Base-by-base conservation (phyloP, 2,888 invertebrate genomes). In the Phalera bucephala region DNA sequence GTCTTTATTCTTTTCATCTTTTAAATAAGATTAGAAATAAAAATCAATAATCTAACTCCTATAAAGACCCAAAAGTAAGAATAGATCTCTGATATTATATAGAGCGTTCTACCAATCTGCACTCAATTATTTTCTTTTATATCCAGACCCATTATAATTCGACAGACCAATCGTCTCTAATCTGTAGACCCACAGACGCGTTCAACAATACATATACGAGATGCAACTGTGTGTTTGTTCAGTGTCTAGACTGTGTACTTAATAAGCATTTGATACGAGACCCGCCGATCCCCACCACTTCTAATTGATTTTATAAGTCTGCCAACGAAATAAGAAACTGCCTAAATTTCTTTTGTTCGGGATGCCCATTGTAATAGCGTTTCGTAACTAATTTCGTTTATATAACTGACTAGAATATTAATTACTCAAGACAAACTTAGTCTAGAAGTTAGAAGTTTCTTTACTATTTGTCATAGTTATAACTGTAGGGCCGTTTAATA, bases 231-330 rank as follows among this genome's bases (percentile, higher is more conserved):
- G 6, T 3, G 12, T 25, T 25, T 11, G 25, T 12, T 12, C 12
- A 12, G 8, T 8, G 25, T 12, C 25, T 12, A 25, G 12, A 25
- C 25, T 25, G 25, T 25, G 25, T 12, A 12, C 25, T 25, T 10
- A 15, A 10, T 15, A 19, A 19, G 6, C 9, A 19, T 19, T 17
- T 29, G 10, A 17, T 11, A 17, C 28, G 20, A 7, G 37, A 45
- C 47, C 51, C 51, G 40, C 41, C 43, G 40, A 40, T 27, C 50
- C 55, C 26, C 15, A 25, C 36, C 5, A 13, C 3, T 2, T 46
- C 31, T 48, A 54, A 57, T 54, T 54, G 57, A 54, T 48, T 57
- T 54, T 57, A 43, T 52, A 57, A 57, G 52, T 49, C 52, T 46
- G 45, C 54, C 3, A 35, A 48, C 57, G 28, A 39, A 48, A 48